These are phyloP conservation scores for Sylvilagus floridanus DNA, from an alignment of 2,797 vertebrate species.

Conservation along the genomic window DNA sequence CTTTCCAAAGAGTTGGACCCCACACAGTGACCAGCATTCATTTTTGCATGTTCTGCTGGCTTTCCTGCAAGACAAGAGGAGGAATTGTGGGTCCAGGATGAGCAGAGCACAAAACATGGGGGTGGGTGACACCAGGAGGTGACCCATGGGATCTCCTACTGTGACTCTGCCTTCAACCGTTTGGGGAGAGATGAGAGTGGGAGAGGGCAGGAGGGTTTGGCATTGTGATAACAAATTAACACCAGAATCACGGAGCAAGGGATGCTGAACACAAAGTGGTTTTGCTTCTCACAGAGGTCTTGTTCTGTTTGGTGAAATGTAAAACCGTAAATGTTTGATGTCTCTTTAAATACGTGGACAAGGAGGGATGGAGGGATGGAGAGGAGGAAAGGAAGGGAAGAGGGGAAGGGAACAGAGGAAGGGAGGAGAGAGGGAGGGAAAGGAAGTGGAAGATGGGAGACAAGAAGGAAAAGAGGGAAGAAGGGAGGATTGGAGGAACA, in stretches of 20 bases:
- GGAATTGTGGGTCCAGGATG: not conserved
- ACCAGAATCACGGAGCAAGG: constrained; percentile 64
- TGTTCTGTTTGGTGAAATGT: constrained; percentile 76
- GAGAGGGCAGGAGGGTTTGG: not conserved
- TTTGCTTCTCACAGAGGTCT: constrained; percentile 84
- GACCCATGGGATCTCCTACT: not conserved
- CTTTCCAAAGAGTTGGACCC: not conserved
- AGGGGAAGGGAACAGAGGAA: constrained; percentile 74
- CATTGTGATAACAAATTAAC: constrained; percentile 69
- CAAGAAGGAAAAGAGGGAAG: accelerated
- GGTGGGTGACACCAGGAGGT: not conserved
- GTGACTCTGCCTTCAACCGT: not conserved
- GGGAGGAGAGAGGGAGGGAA: constrained; percentile 59
- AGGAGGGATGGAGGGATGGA: constrained; percentile 28
- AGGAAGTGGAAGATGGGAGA: constrained; percentile 61
- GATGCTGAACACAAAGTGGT: constrained; percentile 72
- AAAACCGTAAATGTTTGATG: constrained; percentile 82
- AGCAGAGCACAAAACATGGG: not conserved
- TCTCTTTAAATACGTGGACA: constrained; percentile 82
- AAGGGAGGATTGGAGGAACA: accelerated
- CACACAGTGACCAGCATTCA: not conserved
- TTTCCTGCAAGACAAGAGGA: not conserved
- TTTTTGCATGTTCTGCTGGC: not conserved
- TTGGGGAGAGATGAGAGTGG: not conserved
- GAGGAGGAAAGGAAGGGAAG: constrained; percentile 76